phyloP scores from a whole-genome alignment of 2,888 invertebrate species.

The Cheilosia grossa region DNA sequence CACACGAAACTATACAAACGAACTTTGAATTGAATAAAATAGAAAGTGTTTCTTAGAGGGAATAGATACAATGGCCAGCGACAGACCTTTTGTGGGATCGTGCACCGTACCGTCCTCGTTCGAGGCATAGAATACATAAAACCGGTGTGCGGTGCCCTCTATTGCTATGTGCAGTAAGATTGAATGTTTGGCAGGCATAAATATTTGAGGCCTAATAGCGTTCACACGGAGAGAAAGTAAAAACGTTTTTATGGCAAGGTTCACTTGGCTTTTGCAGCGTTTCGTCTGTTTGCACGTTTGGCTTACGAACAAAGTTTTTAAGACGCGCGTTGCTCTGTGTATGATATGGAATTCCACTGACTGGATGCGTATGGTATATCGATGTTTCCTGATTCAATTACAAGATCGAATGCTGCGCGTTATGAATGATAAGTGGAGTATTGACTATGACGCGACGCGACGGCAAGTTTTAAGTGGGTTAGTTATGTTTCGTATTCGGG shows the following conservation, averaged over 20 bases:
- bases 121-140: constrained; percentile 29
- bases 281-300: constrained; percentile 20
- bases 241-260: constrained; percentile 26
- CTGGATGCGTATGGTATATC: not conserved
- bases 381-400: constrained; percentile 13
- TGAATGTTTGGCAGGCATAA: constrained; percentile 46
- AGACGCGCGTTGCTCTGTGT: not conserved
- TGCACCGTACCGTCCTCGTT: constrained; percentile 35
- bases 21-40: constrained; percentile 52
- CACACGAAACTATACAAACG: constrained; percentile 16
- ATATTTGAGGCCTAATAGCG: constrained; percentile 46
- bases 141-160: constrained; percentile 27
- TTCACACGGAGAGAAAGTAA: constrained; percentile 56
- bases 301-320: constrained; percentile 21
- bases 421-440: constrained; percentile 15
- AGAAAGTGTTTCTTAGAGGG: constrained; percentile 54
- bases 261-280: constrained; percentile 13
- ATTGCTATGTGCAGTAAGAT: constrained; percentile 26
- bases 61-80: constrained; percentile 33
- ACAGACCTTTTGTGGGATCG: constrained; percentile 40
- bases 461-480: too few relatives aligned
- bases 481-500: too few relatives aligned
- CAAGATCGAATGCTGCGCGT: constrained; percentile 2
- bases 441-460: too few relatives aligned
- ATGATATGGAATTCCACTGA: constrained; percentile 1